phyloP scores from a whole-genome alignment of 2,113 vertebrate species.

The Struthio camelus region DNA sequence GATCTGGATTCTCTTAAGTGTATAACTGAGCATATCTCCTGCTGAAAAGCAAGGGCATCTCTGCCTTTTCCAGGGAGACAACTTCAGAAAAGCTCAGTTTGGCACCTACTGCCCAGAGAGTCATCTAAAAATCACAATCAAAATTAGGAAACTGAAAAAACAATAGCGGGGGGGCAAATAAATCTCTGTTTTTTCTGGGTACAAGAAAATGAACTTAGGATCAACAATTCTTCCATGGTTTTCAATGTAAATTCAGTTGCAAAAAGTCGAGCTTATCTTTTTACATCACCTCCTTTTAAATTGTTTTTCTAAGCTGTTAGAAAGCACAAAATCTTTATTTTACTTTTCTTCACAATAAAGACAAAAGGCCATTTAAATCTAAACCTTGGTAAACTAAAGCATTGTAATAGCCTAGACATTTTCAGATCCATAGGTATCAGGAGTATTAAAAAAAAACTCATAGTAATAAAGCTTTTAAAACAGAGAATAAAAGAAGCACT shows the following conservation, averaged over 20 bases:
- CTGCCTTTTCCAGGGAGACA: neutral
- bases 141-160: neutral
- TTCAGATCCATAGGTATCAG: neutral
- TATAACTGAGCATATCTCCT: neutral
- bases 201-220: neutral
- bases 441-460: neutral
- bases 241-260: neutral
- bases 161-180: neutral
- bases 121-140: neutral
- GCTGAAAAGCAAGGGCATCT: neutral
- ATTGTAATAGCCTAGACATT: neutral
- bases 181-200: neutral
- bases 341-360: neutral
- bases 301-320: neutral
- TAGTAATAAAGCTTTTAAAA: slow-evolving; percentile 18
- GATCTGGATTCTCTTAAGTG: neutral
- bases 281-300: neutral
- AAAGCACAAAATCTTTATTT: neutral
- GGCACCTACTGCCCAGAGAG: neutral
- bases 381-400: neutral
- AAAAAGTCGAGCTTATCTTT: neutral
- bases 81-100: neutral
- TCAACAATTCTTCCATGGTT: neutral
- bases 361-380: neutral
- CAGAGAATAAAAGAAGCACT: neutral